Evolutionary conservation across 2,797 vertebrate genomes (phyloP), one percentile per base, ranked within the genome.

Genomic region (Amphiprion clarkii): DNA sequence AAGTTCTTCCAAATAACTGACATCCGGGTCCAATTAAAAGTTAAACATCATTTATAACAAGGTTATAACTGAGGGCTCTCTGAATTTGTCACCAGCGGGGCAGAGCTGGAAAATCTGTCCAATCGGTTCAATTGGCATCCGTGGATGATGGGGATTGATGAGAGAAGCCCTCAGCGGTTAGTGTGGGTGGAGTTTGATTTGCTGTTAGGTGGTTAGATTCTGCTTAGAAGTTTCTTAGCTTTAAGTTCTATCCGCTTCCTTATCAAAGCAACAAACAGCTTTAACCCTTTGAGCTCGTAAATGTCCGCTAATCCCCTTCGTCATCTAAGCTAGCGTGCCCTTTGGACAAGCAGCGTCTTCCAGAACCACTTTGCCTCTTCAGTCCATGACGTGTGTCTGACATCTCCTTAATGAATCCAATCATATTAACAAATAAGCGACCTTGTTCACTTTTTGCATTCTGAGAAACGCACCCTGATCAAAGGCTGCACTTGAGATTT

Each of bases 251-350:
- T 77, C 53, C 40, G 29, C 74, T 81, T 87, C 63, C 68, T 89
- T 58, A 69, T 80, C 79, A 88, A 87, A 88, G 79, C 70, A 87
- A 87, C 44, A 77, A 67, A 87, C 57, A 59, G 68, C 76, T 94
- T 94, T 94, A 95, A 95, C 94, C 95, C 95, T 95, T 95, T 95
- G 94, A 94, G 94, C 83, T 85, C n/a, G 23, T 71, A 88, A 75
- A 89, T 85, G 84, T 89, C 89, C 76, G 1, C 82, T 83, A 88
- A 81, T 71, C 58, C 77, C 62, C 70, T 29, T 81, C 13, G 16
- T 61, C 52, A 74, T 23, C 65, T 83, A 68, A 42, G 40, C 75
- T 87, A 55, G 17, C 1, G 3, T 0, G 7, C 52, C 19, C 33
- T 59, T 49, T 5, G 14, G 13, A 36, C 0, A 39, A 75, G 23